Conservation (phyloP, 2,888 invertebrate genomes). For the Parnassius glacialis region DNA sequence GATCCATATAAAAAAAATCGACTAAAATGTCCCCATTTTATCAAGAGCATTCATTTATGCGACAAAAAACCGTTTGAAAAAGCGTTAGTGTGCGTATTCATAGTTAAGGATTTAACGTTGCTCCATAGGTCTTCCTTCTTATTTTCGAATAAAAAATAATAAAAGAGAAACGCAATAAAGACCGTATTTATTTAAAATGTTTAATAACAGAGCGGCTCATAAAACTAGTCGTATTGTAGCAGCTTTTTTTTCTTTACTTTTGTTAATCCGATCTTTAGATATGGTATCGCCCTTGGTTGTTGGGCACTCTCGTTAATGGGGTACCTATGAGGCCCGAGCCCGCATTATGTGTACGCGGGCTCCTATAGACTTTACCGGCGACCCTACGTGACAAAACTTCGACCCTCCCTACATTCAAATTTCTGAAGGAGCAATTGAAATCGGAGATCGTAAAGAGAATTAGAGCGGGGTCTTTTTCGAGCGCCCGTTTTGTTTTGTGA, state of each 20-base stretch:
- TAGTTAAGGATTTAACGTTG: conserved; percentile 66
- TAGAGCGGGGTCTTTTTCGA: conserved; percentile 77
- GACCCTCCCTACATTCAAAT: conserved; percentile 81
- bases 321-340: conserved; percentile 73
- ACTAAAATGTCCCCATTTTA: conserved; percentile 71
- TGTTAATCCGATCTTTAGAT: conserved; percentile 74
- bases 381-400: conserved; percentile 80
- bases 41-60: conserved; percentile 47
- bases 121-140: conserved; percentile 43
- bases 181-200: conserved; percentile 72
- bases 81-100: conserved; percentile 54
- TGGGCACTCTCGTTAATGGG: conserved; percentile 77
- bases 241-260: conserved; percentile 60
- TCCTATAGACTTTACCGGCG: conserved; percentile 55
- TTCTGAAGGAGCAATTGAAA: conserved; percentile 81
- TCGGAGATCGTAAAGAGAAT: conserved; percentile 81
- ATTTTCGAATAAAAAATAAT: conserved; percentile 58
- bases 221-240: conserved; percentile 59
- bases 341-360: conserved; percentile 75
- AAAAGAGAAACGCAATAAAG: conserved; percentile 64
- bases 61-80: conserved; percentile 42
- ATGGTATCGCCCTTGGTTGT: conserved; percentile 69
- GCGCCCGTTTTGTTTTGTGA: conserved; percentile 75
- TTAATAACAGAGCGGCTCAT: conserved; percentile 75
- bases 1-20: conserved; percentile 73